Percentiles rank a stretch among this genome's conserved stretches.
phyloP scores from a whole-genome alignment of 2,888 invertebrate species.

The Epinotia bilunana region DNA sequence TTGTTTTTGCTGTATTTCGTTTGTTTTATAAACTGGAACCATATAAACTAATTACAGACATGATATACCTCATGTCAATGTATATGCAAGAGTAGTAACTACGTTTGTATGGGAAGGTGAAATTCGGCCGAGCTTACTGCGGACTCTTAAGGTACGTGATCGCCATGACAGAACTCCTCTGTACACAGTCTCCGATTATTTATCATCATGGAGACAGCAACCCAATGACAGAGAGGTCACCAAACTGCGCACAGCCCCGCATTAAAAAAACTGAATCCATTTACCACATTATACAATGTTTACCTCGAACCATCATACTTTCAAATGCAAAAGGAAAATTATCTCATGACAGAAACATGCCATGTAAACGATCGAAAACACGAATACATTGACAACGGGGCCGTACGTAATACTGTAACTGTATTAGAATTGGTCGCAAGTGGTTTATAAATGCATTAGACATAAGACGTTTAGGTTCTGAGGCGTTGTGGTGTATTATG shows the following conservation, averaged over 20 bases:
- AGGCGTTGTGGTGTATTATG: constrained; percentile 16
- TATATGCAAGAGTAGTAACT: too few species aligned
- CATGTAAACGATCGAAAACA: constrained; percentile 13
- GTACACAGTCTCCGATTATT: too few species aligned
- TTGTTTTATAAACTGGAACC: too few species aligned
- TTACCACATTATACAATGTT: constrained; percentile 19
- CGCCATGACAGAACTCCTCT: background rate
- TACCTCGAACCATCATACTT: constrained; percentile 25
- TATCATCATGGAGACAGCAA: background rate
- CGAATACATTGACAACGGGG: constrained; percentile 20
- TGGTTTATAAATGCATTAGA: background rate
- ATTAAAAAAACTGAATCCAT: constrained; percentile 23
- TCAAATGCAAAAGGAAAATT: constrained; percentile 19
- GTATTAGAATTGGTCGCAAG: background rate
- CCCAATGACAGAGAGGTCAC: constrained; percentile 11
- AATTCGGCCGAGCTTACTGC: too few species aligned
- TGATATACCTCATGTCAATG: too few species aligned
- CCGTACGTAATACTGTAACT: constrained; percentile 10
- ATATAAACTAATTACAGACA: too few species aligned
- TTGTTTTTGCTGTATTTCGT: too few species aligned
- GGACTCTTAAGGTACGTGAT: too few species aligned
- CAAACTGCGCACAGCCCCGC: constrained; percentile 8
- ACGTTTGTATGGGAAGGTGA: too few species aligned
- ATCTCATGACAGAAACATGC: constrained; percentile 33
- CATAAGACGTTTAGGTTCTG: background rate